Evolutionary conservation across 2,797 vertebrate genomes (phyloP).

Genomic region (Schizothorax lantsangensis): DNA sequence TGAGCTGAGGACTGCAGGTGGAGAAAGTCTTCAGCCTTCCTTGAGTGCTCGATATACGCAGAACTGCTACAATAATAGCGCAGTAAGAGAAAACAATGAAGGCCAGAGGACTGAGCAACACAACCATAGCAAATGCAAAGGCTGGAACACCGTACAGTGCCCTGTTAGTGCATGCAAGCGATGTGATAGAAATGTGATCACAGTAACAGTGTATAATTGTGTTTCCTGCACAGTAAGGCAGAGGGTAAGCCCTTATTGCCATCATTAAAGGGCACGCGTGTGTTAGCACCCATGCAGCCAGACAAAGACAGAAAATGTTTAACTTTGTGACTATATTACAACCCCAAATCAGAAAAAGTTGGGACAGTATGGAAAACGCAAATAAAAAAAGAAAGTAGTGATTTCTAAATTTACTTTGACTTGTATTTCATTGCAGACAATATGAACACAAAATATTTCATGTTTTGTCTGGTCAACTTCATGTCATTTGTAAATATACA

Average conservation of each 20-base stretch:
- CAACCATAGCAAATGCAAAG: conserved; percentile 64
- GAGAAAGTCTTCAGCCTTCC: conserved; percentile 70
- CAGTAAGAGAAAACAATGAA: conserved; percentile 71
- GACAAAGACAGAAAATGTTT: too few species aligned
- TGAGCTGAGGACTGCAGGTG: conserved; percentile 71
- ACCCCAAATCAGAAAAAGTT: too few species aligned
- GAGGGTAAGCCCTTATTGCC: not conserved
- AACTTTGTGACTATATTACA: too few species aligned
- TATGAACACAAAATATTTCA: too few species aligned
- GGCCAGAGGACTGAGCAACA: conserved; percentile 63
- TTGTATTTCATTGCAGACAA: too few species aligned
- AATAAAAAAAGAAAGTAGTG: too few species aligned
- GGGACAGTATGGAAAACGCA: too few species aligned
- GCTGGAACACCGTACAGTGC: conserved; percentile 65
- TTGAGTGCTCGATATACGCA: conserved; percentile 62
- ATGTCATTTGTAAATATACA: too few species aligned
- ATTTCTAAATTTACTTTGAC: too few species aligned
- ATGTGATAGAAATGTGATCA: conserved; percentile 71
- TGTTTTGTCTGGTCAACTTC: too few species aligned
- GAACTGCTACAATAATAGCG: conserved; percentile 66
- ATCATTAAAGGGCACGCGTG: not conserved
- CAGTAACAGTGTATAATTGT: conserved; percentile 72
- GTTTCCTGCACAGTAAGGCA: not conserved
- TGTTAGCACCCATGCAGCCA: too few species aligned
- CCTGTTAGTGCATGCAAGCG: conserved; percentile 71